Evolutionary conservation across 2,797 vertebrate genomes (phyloP).

Genomic region (Falco columbarius): DNA sequence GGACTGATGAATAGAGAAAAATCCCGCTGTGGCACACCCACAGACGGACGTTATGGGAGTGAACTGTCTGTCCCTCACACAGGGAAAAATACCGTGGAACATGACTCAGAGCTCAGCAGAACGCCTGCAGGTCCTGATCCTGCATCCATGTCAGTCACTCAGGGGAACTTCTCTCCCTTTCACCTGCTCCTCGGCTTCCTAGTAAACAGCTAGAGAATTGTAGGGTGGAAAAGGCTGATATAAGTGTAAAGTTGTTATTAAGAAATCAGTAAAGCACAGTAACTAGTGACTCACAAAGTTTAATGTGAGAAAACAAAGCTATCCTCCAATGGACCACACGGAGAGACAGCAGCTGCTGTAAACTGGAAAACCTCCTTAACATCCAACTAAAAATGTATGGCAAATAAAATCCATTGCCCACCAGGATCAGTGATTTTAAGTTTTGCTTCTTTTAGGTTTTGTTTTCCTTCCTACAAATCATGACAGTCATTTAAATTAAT

Average conservation of each 20-base stretch:
- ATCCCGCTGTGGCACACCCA: neutral
- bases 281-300: conserved; percentile 12
- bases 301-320: conserved; percentile 44
- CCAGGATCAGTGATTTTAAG: neutral
- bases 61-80: neutral
- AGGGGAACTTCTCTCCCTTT: neutral
- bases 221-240: neutral
- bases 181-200: neutral
- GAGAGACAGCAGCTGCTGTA: neutral
- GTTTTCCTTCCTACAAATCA: conserved; percentile 20
- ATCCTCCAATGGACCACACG: conserved; percentile 25
- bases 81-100: neutral
- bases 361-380: neutral
- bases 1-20: neutral
- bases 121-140: neutral
- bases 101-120: conserved; percentile 14
- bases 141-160: neutral
- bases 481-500: conserved; percentile 26
- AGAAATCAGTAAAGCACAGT: conserved; percentile 26
- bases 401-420: conserved; percentile 23
- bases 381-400: neutral
- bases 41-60: neutral
- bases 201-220: neutral
- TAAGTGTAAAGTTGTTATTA: conserved; percentile 20
- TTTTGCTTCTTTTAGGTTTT: neutral